phyloP scores from a whole-genome alignment of 2,797 vertebrate species.

The Cynodonichthys magdalenae region DNA sequence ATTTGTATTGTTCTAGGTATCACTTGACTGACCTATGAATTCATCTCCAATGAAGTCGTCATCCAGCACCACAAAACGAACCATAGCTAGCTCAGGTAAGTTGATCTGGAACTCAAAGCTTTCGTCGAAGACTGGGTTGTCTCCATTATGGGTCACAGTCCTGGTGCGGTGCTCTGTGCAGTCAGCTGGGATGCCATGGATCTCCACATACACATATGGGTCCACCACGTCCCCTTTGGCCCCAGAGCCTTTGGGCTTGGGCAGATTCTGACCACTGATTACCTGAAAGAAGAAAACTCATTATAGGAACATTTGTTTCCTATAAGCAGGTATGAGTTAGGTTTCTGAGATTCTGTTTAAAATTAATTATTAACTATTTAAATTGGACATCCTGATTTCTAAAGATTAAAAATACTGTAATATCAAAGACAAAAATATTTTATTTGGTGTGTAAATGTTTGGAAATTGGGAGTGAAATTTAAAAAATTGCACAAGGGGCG shows the following conservation, averaged over 20 bases:
- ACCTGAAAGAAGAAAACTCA: conserved; percentile 63
- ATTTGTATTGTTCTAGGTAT: neutral
- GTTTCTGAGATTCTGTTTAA: too few relatives aligned
- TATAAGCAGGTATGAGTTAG: neutral
- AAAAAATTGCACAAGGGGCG: too few relatives aligned
- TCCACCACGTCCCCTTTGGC: conserved; percentile 94
- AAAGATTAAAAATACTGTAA: too few relatives aligned
- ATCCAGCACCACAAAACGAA: conserved; percentile 93
- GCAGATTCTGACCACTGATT: conserved; percentile 94
- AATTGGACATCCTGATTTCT: too few relatives aligned
- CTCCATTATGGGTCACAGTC: conserved; percentile 91
- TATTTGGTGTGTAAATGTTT: too few relatives aligned
- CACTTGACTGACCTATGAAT: conserved; percentile 84
- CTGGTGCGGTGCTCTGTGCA: conserved; percentile 92
- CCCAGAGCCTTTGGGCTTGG: conserved; percentile 90
- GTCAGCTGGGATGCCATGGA: conserved; percentile 95
- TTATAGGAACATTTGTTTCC: neutral
- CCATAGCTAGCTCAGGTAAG: conserved; percentile 93
- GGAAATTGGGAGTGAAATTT: too few relatives aligned
- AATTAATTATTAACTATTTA: too few relatives aligned
- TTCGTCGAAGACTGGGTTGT: conserved; percentile 94
- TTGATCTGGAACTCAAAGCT: conserved; percentile 98
- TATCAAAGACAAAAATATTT: too few relatives aligned
- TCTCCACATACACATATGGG: conserved; percentile 93
- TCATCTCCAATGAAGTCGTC: conserved; percentile 97